Percentiles rank a stretch among this genome's conserved stretches.
Conservation (phyloP, 2,888 invertebrate species). For the Diachrysia chrysitis region DNA sequence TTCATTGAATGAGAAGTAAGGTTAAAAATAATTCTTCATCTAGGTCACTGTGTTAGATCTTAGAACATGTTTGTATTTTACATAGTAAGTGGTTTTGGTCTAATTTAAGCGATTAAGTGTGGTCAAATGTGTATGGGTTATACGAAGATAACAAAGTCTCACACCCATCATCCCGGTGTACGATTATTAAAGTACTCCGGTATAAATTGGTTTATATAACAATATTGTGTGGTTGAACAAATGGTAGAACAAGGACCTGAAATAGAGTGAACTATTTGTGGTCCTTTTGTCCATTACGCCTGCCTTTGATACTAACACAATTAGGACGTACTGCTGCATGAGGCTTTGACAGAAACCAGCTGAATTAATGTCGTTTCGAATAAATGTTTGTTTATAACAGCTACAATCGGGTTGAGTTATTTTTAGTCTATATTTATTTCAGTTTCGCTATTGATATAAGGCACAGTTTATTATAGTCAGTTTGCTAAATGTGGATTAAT, state of each 20-base stretch:
- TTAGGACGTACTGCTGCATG: conserved; percentile 16
- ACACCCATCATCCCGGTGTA: not conserved
- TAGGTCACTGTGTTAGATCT: no score
- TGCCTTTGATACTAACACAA: conserved; percentile 31
- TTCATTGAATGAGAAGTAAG: no score
- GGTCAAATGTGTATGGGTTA: no score
- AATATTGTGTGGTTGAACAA: not conserved
- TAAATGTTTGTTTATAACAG: not conserved
- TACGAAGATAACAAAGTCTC: not conserved
- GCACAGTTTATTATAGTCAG: not conserved
- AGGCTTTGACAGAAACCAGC: conserved; percentile 13
- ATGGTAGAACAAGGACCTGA: not conserved
- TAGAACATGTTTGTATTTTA: no score
- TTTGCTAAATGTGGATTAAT: not conserved
- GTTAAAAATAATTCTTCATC: no score
- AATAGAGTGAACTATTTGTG: not conserved
- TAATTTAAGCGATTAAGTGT: no score
- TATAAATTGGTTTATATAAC: not conserved
- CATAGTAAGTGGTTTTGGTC: no score
- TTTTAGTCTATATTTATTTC: not conserved
- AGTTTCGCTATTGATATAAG: not conserved
- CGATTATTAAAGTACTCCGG: not conserved
- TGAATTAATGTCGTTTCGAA: conserved; percentile 6
- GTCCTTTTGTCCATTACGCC: conserved; percentile 9
- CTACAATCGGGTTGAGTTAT: not conserved